Evolutionary conservation across 2,888 invertebrate genomes (phyloP).

Genomic region (Sipunculus nudus): DNA sequence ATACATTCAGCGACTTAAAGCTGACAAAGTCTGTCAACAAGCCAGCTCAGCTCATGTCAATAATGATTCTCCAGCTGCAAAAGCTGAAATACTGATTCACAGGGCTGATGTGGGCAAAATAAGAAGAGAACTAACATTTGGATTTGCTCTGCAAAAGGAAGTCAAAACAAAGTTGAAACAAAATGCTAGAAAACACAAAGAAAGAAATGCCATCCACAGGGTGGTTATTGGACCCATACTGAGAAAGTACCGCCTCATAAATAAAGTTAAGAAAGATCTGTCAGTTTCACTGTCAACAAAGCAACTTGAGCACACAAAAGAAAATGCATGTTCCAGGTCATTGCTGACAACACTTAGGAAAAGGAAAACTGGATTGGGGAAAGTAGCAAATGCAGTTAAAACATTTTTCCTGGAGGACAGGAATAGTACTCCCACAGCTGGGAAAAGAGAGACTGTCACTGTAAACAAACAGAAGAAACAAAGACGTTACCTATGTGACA

Average conservation of each 20-base stretch:
- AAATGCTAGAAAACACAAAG: conserved; percentile 12
- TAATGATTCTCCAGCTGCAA: too few species aligned
- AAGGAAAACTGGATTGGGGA: background rate
- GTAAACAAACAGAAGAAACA: conserved; percentile 5
- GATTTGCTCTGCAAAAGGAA: conserved; percentile 4
- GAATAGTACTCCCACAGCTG: conserved; percentile 8
- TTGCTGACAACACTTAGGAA: background rate
- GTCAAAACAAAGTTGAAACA: background rate
- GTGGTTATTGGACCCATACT: conserved; percentile 2
- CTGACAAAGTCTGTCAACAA: too few species aligned
- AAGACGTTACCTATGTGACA: conserved; percentile 10
- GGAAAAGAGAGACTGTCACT: conserved; percentile 11
- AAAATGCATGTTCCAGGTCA: background rate
- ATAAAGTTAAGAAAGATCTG: conserved; percentile 9
- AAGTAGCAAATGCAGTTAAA: background rate
- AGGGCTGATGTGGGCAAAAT: background rate
- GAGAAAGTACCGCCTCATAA: conserved; percentile 2
- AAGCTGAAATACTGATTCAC: too few species aligned
- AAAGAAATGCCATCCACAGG: conserved; percentile 6
- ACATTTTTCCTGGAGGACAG: conserved; percentile 12
- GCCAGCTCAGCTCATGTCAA: too few species aligned
- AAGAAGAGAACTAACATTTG: conserved; percentile 9
- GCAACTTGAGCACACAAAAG: background rate
- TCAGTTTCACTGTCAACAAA: background rate
- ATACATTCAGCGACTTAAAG: background rate